These are phyloP conservation scores for Dryomyza anilis DNA, from an alignment of 2,888 invertebrate species.

Conservation along the genomic window DNA sequence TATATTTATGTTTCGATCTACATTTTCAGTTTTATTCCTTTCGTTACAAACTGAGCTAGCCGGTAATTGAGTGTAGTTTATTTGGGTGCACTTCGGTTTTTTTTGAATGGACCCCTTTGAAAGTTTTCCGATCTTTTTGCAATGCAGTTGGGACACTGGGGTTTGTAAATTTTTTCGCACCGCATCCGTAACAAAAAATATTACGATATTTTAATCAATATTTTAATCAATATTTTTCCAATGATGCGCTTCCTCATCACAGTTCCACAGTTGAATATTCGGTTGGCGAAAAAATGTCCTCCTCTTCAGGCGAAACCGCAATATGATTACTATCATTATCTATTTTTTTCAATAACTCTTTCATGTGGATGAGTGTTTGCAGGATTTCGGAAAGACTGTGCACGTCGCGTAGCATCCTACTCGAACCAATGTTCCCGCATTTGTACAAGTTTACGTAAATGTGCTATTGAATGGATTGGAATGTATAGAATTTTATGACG, in stretches of 20 bases:
- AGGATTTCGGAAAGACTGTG: not conserved
- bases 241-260: slow-evolving; percentile 10
- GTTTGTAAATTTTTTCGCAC: slow-evolving; percentile 3
- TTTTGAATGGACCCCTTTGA: not conserved
- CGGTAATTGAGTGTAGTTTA: not conserved
- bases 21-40: not conserved
- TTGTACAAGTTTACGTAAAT: not conserved
- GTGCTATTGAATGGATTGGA: not conserved
- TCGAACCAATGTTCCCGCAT: not conserved
- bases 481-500: not conserved
- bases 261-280: slow-evolving; percentile 11
- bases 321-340: not conserved
- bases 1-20: not conserved
- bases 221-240: slow-evolving; percentile 23
- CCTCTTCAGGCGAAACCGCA: not conserved
- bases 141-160: not conserved
- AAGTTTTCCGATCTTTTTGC: slow-evolving; percentile 3
- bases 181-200: slow-evolving; percentile 20
- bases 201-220: not conserved
- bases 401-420: not conserved
- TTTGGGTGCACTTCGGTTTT: not conserved
- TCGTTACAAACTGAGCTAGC: not conserved
- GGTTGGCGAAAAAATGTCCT: not conserved
- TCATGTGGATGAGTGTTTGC: not conserved
- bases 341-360: not conserved